These are phyloP conservation scores for Caenorhabditis elegans DNA, from an alignment of 1,140 invertebrate species.

Conservation along the genomic window WBcel235 BX284606.5:4166001-4166500, in stretches of 20 bases:
- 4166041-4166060: slow-evolving; percentile 34
- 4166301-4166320: background rate
- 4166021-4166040: slow-evolving; percentile 36
- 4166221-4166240: background rate
- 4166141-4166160: background rate
- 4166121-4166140: background rate
- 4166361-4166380: slow-evolving; percentile 17
- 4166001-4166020: slow-evolving; percentile 37
- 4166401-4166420: slow-evolving; percentile 24
- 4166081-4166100: slow-evolving; percentile 42
- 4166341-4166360: background rate
- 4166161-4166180: background rate
- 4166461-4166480: slow-evolving; percentile 10
- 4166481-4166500: slow-evolving; percentile 5
- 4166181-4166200: background rate
- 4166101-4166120: slow-evolving; percentile 37
- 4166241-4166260: background rate
- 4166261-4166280: background rate
- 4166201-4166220: background rate
- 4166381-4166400: background rate
- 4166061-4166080: slow-evolving; percentile 36
- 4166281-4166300: background rate
- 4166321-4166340: background rate
- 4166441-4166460: slow-evolving; percentile 20
- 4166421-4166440: slow-evolving; percentile 28